Evolutionary conservation across 35 echinoderm and acorn worm genomes (phyloP).

Genomic region (Lytechinus variegatus): DNA sequence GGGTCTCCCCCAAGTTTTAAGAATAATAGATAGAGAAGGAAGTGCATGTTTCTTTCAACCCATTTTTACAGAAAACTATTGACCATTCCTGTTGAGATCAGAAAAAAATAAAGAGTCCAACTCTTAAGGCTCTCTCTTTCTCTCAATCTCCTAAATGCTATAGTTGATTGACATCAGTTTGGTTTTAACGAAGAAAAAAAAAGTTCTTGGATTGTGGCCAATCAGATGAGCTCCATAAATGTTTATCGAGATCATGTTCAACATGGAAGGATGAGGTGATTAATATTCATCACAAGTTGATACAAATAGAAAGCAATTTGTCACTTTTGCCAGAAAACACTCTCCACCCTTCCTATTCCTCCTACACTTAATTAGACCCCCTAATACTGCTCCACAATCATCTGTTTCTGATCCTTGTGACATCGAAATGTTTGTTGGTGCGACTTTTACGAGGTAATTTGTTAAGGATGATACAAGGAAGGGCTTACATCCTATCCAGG

Average conservation of each 20-base stretch:
- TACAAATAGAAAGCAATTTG: slow-evolving; percentile 20
- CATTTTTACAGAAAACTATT: no score
- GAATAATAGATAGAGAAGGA: no score
- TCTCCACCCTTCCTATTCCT: slow-evolving; percentile 9
- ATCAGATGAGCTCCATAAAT: not conserved
- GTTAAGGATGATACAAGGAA: slow-evolving; percentile 18
- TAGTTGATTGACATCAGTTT: not conserved
- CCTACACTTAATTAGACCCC: not conserved
- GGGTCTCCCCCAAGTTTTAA: no score
- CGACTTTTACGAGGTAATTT: slow-evolving; percentile 13
- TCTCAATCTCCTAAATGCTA: not conserved
- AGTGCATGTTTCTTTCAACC: no score
- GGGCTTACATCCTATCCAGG: not conserved
- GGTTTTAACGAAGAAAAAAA: not conserved
- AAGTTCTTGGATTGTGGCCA: not conserved
- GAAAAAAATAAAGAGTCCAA: no score
- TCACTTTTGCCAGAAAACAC: slow-evolving; percentile 11
- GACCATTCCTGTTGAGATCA: no score
- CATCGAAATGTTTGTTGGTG: slow-evolving; percentile 6
- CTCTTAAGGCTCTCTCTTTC: not conserved
- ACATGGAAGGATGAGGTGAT: not conserved
- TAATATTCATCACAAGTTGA: slow-evolving; percentile 6
- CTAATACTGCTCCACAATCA: not conserved
- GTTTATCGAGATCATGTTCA: not conserved
- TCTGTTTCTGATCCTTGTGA: not conserved